Conservation (phyloP, 2,888 invertebrate species). For the Rosalia funebris region DNA sequence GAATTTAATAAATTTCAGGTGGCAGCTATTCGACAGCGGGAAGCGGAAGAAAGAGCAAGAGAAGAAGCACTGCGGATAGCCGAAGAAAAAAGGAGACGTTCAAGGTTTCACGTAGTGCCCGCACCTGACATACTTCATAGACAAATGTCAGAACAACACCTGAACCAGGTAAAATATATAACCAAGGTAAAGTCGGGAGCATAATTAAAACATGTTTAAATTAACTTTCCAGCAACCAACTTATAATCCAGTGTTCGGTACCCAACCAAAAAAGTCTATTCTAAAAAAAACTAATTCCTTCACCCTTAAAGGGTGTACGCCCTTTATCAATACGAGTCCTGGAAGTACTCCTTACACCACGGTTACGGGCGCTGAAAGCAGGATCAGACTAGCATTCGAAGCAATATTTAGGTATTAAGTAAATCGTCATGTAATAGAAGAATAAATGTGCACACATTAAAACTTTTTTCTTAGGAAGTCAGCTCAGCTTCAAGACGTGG, state of each 20-base stretch:
- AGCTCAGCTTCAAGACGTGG: constrained; percentile 84
- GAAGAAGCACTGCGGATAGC: constrained; percentile 68
- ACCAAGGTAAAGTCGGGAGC: neutral
- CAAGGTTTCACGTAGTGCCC: constrained; percentile 76
- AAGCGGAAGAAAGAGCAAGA: constrained; percentile 63
- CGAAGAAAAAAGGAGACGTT: constrained; percentile 75
- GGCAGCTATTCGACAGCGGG: constrained; percentile 58
- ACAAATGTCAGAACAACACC: constrained; percentile 58
- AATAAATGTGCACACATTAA: too few species aligned
- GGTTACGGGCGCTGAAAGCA: constrained; percentile 88
- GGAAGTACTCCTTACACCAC: constrained; percentile 78
- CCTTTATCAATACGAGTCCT: constrained; percentile 69
- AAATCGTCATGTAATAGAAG: too few species aligned
- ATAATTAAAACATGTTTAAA: neutral
- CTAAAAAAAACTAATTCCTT: constrained; percentile 94
- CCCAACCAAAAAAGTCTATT: constrained; percentile 81
- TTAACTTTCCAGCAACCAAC: constrained; percentile 58
- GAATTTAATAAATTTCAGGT: too few species aligned
- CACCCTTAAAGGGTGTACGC: constrained; percentile 71
- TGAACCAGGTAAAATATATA: constrained; percentile 50
- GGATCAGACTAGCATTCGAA: constrained; percentile 89
- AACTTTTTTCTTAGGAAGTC: constrained; percentile 76
- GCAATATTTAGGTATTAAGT: constrained; percentile 86
- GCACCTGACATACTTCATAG: constrained; percentile 79
- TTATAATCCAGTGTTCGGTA: constrained; percentile 63